Conservation (phyloP, 2,888 invertebrate genomes). For the Eilema caniola region DNA sequence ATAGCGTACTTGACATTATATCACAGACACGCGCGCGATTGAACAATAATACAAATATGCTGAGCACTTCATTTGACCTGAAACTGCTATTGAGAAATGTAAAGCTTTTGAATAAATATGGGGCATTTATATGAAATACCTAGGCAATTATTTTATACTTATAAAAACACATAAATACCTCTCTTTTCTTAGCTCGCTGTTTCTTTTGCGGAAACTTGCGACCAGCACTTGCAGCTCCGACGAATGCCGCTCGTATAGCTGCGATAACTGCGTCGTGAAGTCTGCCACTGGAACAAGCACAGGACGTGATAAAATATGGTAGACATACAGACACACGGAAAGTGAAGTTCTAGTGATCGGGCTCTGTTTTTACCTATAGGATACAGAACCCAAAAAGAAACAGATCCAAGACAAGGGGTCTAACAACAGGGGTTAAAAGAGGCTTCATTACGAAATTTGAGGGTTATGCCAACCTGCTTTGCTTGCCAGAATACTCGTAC, state of each 20-base stretch:
- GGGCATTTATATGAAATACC: too few relatives aligned
- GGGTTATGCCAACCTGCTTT: too few relatives aligned
- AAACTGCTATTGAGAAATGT: background rate
- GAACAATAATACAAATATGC: background rate
- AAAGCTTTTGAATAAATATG: too few relatives aligned
- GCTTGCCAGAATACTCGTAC: too few relatives aligned
- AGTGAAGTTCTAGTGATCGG: too few relatives aligned
- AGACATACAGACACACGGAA: too few relatives aligned
- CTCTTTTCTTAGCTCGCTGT: constrained; percentile 95
- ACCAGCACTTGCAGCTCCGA: constrained; percentile 95
- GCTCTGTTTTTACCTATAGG: too few relatives aligned
- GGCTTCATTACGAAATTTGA: too few relatives aligned
- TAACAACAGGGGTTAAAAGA: too few relatives aligned
- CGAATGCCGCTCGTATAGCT: constrained; percentile 96
- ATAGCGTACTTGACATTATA: background rate
- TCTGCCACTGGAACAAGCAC: constrained; percentile 92
- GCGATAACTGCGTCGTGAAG: constrained; percentile 95
- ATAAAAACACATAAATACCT: constrained; percentile 85
- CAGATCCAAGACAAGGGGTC: too few relatives aligned
- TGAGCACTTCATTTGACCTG: background rate
- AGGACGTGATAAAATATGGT: background rate
- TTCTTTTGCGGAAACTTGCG: constrained; percentile 94
- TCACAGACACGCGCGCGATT: background rate
- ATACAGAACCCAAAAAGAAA: too few relatives aligned
- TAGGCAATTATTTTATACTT: too few relatives aligned